phyloP scores from a whole-genome alignment of 1,140 invertebrate genomes.

The Drosophila aff. region DNA sequence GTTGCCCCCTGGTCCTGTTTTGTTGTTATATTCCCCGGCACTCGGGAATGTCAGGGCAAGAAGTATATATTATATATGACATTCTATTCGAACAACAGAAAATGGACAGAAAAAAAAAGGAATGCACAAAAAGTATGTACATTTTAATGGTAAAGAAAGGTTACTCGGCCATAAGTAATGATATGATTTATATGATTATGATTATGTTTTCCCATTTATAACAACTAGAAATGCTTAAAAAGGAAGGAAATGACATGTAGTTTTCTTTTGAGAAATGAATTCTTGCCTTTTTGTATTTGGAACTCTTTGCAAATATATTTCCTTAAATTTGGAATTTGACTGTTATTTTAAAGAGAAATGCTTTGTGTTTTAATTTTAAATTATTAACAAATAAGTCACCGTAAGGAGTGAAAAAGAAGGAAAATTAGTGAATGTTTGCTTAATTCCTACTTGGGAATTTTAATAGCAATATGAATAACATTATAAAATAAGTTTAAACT shows the following conservation, averaged over 20 bases:
- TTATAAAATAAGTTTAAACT: no score
- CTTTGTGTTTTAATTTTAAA: background rate
- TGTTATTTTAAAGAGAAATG: background rate
- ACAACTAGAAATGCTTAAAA: background rate
- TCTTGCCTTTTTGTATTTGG: background rate
- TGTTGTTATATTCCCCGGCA: slow-evolving; percentile 1
- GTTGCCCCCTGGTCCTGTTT: background rate
- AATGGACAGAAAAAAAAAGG: background rate
- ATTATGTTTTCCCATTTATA: background rate
- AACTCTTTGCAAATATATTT: background rate
- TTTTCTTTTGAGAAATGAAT: background rate
- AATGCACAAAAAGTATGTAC: slow-evolving; percentile 1
- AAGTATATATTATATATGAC: background rate
- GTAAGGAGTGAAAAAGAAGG: no score
- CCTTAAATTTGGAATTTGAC: background rate
- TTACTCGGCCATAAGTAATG: slow-evolving; percentile 13
- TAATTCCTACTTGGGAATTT: background rate
- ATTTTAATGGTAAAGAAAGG: slow-evolving; percentile 11
- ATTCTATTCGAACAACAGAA: slow-evolving; percentile 7
- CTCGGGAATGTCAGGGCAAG: background rate
- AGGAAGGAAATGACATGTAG: background rate
- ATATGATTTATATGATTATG: slow-evolving; percentile 14
- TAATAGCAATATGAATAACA: background rate
- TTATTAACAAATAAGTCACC: no score
- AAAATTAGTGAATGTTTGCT: background rate